Conservation (phyloP, 2,113 vertebrate species). For the Chloroceryle aenea region DNA sequence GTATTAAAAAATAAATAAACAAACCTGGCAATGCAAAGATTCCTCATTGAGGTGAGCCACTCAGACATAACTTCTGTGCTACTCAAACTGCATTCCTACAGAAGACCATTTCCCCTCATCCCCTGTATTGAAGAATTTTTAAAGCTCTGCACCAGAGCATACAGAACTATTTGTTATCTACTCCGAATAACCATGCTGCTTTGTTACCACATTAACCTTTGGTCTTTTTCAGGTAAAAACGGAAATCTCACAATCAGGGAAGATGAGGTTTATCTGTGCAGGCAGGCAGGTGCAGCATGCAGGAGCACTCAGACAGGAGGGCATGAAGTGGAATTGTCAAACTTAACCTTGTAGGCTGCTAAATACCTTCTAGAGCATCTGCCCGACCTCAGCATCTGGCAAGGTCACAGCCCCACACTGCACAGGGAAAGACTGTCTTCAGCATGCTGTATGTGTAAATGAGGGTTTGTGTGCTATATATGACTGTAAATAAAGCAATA, state of each 20-base stretch:
- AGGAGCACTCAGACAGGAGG: not conserved
- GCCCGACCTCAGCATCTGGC: slow-evolving; percentile 18
- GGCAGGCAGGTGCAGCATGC: not conserved
- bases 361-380: slow-evolving; percentile 31
- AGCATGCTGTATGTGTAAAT: not conserved
- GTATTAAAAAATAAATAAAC: not conserved
- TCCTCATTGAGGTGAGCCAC: not conserved
- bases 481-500: not conserved
- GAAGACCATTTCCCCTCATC: not conserved
- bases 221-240: slow-evolving; percentile 4
- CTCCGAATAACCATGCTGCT: slow-evolving; percentile 22
- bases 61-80: not conserved
- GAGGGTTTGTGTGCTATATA: not conserved
- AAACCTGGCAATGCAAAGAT: not conserved
- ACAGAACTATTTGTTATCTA: slow-evolving; percentile 37
- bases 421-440: not conserved
- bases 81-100: not conserved
- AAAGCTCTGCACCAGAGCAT: not conserved
- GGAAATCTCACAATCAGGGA: not conserved
- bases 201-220: slow-evolving; percentile 56
- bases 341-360: slow-evolving; percentile 15
- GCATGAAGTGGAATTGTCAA: slow-evolving; percentile 1
- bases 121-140: not conserved
- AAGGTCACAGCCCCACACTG: not conserved
- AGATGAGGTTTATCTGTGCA: slow-evolving; percentile 4